A percentile compares a stretch with the other conserved stretches of the same genome.
Conservation (phyloP, 1,140 invertebrate species). For the Anoplophora glabripennis region DNA sequence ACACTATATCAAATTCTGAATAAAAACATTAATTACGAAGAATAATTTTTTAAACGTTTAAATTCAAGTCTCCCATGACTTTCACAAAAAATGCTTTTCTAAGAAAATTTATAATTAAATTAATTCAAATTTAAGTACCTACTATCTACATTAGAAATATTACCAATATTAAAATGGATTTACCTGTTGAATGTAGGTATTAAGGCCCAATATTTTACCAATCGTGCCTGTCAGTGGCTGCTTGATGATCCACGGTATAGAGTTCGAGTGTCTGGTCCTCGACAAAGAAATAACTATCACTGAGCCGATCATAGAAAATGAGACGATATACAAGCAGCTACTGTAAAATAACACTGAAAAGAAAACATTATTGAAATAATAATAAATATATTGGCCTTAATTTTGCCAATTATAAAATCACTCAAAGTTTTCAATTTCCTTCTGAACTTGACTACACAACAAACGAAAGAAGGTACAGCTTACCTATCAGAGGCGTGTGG, state of each 20-base stretch:
- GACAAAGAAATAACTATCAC: constrained; percentile 56
- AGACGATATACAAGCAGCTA: constrained; percentile 58
- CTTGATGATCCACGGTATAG: constrained; percentile 57
- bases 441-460: too few relatives aligned
- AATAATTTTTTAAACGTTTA: too few relatives aligned
- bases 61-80: too few relatives aligned
- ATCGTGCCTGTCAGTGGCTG: constrained; percentile 54
- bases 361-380: constrained; percentile 21
- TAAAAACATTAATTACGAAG: too few relatives aligned
- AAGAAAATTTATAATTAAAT: too few relatives aligned
- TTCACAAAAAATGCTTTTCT: too few relatives aligned
- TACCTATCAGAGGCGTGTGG: constrained; percentile 65
- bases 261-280: constrained; percentile 50
- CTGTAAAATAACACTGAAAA: constrained; percentile 54
- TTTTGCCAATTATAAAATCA: too few relatives aligned
- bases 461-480: constrained; percentile 14
- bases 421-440: too few relatives aligned
- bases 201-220: constrained; percentile 54
- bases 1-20: too few relatives aligned
- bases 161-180: constrained; percentile 3
- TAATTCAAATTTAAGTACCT: too few relatives aligned
- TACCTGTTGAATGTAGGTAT: constrained; percentile 36
- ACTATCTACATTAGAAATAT: too few relatives aligned
- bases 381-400: not conserved
- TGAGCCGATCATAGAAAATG: constrained; percentile 61